Evolutionary conservation across 1,140 invertebrate species (phyloP).

Genomic region (Lanistes nyassanus): DNA sequence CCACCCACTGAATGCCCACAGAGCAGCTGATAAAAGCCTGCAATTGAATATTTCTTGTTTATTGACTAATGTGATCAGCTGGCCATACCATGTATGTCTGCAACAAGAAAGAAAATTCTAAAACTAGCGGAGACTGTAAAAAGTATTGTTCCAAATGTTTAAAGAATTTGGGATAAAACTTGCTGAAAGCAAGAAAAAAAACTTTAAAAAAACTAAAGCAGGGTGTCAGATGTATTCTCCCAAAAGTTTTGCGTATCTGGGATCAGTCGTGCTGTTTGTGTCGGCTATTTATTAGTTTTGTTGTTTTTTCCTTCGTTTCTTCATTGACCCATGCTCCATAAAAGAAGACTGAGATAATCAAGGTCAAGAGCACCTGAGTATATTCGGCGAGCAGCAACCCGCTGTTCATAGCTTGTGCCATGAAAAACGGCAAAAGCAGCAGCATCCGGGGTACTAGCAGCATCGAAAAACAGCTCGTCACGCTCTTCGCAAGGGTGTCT

Average conservation of each 20-base stretch:
- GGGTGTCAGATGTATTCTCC: too few species aligned
- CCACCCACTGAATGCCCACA: constrained; percentile 33
- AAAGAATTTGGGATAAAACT: too few species aligned
- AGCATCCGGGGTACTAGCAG: constrained; percentile 28
- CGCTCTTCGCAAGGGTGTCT: constrained; percentile 4
- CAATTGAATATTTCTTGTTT: neutral
- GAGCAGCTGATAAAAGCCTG: constrained; percentile 32
- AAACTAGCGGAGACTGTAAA: neutral
- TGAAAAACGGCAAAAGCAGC: constrained; percentile 30
- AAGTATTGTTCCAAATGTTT: too few species aligned
- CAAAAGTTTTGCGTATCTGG: too few species aligned
- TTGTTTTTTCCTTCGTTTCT: neutral
- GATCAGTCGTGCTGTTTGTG: too few species aligned
- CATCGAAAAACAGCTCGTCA: constrained; percentile 22
- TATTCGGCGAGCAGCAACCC: constrained; percentile 31
- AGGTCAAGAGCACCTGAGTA: constrained; percentile 17
- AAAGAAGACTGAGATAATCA: neutral
- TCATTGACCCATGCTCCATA: neutral
- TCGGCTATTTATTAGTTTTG: too few species aligned
- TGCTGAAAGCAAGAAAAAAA: too few species aligned
- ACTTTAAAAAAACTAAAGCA: too few species aligned
- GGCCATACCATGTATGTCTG: neutral
- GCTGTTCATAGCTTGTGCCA: constrained; percentile 31
- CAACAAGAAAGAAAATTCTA: neutral
- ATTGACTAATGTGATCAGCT: neutral